A percentile compares a stretch with the other conserved stretches of the same genome.
phyloP scores from a whole-genome alignment of 2,888 invertebrate genomes.

The Pomacea canaliculata region DNA sequence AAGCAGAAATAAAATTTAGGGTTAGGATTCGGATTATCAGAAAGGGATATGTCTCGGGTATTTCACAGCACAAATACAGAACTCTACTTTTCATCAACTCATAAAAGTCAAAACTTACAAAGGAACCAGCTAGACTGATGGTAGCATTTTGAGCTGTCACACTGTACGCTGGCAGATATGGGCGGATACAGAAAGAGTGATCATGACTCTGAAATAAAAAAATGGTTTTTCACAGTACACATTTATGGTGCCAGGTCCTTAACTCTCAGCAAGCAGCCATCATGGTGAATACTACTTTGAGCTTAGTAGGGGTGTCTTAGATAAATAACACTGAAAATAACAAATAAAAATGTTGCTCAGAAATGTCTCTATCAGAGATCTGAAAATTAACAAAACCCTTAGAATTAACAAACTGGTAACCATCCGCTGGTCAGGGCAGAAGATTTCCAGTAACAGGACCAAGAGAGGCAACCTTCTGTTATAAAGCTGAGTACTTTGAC shows the following conservation, averaged over 20 bases:
- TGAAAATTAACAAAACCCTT: neutral
- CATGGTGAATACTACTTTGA: too few relatives aligned
- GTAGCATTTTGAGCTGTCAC: conserved; percentile 60
- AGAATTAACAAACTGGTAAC: neutral
- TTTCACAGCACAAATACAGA: neutral
- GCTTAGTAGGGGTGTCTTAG: too few relatives aligned
- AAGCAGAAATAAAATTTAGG: too few relatives aligned
- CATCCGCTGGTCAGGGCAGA: too few relatives aligned
- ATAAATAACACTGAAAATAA: too few relatives aligned
- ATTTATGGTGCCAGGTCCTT: too few relatives aligned
- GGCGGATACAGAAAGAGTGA: conserved; percentile 65
- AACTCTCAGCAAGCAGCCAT: too few relatives aligned
- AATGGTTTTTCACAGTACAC: neutral
- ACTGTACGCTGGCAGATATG: conserved; percentile 57
- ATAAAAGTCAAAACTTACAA: conserved; percentile 48
- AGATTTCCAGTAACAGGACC: too few relatives aligned
- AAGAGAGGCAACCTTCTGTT: too few relatives aligned
- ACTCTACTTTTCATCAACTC: conserved; percentile 4
- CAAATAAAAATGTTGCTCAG: too few relatives aligned
- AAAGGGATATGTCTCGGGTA: neutral
- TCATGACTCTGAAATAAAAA: conserved; percentile 58
- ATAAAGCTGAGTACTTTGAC: too few relatives aligned
- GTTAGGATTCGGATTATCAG: too few relatives aligned
- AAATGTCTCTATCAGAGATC: neutral
- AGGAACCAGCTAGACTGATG: conserved; percentile 53